Evolutionary conservation across 2,888 invertebrate species (phyloP), one percentile per base, ranked within the genome.

Genomic region (Epirrita christyi): DNA sequence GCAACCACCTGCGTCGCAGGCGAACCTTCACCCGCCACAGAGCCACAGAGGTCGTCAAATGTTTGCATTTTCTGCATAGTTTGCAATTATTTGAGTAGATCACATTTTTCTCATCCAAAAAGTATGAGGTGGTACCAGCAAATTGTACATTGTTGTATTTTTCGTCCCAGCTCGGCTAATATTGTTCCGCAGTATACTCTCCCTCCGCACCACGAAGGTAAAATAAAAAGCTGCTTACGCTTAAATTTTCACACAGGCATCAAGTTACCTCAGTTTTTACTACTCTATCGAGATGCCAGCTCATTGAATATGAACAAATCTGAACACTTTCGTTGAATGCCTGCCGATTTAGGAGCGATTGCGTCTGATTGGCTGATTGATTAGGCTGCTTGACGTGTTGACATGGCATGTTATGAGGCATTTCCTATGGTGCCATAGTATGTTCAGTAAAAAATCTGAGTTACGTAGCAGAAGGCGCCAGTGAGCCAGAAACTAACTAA

Each of bases 261-360:
- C 21, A 21, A 21, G 21, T 4, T 21, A 21, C 2, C 21, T 4
- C 21, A 21, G n/a, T n/a, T 21, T 21, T 21, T 21, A 21, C 21
- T 21, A 21, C 21, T 21, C 21, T 21, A 2, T 21, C 21, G 21
- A 51, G 40, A 38, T 47, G 42, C 40, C 37, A 43, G 28, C 6
- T 28, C 51, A 66, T 27, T 41, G 52, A 42, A 47, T 44, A 50
- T 68, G 62, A 74, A 71, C 68, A 66, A 75, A 69, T 38, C 29
- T 68, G 71, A 66, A 67, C 32, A 34, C 40, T 10, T 47, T 56
- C 66, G 57, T 62, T 54, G 41, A 63, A 61, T 64, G 58, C 61
- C 57, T 55, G 52, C 66, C 59, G 61, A 56, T 59, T 68, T 63
- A 57, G 62, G 65, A 55, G 53, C 48, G 64, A 55, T 67, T 74